phyloP scores from a whole-genome alignment of 2,113 vertebrate species.

The Acrocephalus kingi region DNA sequence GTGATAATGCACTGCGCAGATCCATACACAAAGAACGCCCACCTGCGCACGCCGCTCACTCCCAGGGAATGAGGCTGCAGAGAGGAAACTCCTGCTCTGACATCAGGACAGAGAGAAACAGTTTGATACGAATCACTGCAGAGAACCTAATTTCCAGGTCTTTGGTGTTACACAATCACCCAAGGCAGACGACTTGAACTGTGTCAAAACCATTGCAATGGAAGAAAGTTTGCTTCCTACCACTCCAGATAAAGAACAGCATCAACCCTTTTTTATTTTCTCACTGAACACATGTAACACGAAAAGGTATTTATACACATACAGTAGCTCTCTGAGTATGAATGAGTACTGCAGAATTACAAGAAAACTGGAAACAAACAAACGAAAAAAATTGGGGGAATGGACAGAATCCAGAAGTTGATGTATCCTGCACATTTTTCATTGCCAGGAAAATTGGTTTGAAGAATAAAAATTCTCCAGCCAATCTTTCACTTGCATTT shows the following conservation, averaged over 20 bases:
- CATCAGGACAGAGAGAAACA: neutral
- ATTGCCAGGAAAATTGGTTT: neutral
- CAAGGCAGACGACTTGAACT: neutral
- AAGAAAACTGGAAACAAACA: neutral
- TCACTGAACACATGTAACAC: neutral
- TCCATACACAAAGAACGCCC: neutral
- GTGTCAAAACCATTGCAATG: neutral
- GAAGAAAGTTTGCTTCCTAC: neutral
- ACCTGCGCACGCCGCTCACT: rapidly evolving
- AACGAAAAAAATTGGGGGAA: neutral
- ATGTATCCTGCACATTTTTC: neutral
- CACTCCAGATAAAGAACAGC: neutral
- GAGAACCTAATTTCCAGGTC: neutral
- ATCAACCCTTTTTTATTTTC: neutral
- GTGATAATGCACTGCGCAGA: neutral
- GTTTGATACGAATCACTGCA: neutral
- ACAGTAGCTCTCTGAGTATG: neutral
- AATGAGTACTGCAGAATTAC: neutral
- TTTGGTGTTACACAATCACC: neutral
- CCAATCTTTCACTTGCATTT: neutral
- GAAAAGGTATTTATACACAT: neutral
- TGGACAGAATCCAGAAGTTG: neutral
- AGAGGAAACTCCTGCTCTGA: neutral
- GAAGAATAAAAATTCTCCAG: neutral
- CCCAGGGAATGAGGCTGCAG: neutral